These are phyloP conservation scores for Pachyramphus minor DNA, from an alignment of 2,113 vertebrate species.

Conservation along the genomic window DNA sequence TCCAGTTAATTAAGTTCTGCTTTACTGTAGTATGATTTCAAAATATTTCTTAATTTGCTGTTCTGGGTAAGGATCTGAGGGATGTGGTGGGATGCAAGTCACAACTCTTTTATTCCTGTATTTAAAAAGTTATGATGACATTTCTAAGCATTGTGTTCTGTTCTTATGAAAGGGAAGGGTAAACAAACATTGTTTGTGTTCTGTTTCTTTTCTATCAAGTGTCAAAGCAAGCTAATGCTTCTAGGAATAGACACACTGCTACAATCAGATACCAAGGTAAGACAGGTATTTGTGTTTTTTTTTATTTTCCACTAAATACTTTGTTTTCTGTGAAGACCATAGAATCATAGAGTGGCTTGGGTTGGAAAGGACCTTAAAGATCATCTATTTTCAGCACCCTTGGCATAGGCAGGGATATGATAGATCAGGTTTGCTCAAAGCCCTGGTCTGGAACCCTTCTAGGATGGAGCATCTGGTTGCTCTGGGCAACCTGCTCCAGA, in stretches of 20 bases:
- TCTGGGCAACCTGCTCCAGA: neutral
- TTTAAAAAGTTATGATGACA: neutral
- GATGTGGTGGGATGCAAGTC: neutral
- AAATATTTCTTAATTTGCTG: neutral
- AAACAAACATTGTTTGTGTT: neutral
- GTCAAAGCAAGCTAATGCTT: constrained; percentile 53
- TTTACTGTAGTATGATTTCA: neutral
- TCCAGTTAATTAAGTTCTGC: neutral
- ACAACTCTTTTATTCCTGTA: neutral
- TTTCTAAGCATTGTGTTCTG: neutral
- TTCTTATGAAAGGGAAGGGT: neutral
- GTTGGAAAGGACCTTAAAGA: neutral
- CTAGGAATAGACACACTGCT: neutral
- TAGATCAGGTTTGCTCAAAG: neutral
- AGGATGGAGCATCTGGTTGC: neutral
- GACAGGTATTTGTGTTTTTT: neutral
- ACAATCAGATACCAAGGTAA: constrained; percentile 66
- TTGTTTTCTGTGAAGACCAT: neutral
- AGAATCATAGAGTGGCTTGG: neutral
- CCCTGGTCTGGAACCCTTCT: neutral
- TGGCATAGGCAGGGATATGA: neutral
- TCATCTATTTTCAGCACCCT: neutral
- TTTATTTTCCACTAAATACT: neutral
- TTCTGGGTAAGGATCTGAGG: neutral
- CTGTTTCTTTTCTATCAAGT: constrained; percentile 63